phyloP scores from a whole-genome alignment of 2,797 vertebrate species.

The Hydrophis major region DNA sequence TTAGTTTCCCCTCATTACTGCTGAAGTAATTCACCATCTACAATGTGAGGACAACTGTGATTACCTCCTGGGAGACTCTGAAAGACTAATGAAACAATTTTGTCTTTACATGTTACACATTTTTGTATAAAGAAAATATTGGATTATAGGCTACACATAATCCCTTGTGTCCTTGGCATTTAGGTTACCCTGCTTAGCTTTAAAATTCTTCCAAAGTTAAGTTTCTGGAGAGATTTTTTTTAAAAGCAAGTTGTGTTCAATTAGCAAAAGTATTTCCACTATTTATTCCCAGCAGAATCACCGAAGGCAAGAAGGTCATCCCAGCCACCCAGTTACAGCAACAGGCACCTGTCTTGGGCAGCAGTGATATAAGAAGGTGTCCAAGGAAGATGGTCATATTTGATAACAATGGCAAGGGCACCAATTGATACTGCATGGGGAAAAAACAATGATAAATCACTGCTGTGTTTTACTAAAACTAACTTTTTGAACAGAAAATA shows the following conservation, averaged over 20 bases:
- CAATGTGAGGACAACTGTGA: neutral
- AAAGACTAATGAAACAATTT: neutral
- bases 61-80: neutral
- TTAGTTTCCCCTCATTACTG: slow-evolving; percentile 5
- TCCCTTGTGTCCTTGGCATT: neutral
- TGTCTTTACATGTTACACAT: neutral
- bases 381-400: neutral
- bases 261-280: neutral
- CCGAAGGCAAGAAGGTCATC: neutral
- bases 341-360: neutral
- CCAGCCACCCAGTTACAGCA: neutral
- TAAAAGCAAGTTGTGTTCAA: neutral
- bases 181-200: neutral
- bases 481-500: neutral
- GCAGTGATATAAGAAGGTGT: neutral
- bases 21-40: slow-evolving; percentile 5
- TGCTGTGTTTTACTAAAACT: neutral
- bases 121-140: neutral
- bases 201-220: slow-evolving; percentile 1
- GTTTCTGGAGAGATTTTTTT: neutral
- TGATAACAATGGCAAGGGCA: neutral
- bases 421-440: neutral
- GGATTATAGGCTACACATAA: slow-evolving; percentile 2
- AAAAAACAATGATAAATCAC: neutral
- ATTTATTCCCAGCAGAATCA: neutral